Evolutionary conservation across 1,140 invertebrate species (phyloP).

Genomic region (Ceratosolen fusciceps): DNA sequence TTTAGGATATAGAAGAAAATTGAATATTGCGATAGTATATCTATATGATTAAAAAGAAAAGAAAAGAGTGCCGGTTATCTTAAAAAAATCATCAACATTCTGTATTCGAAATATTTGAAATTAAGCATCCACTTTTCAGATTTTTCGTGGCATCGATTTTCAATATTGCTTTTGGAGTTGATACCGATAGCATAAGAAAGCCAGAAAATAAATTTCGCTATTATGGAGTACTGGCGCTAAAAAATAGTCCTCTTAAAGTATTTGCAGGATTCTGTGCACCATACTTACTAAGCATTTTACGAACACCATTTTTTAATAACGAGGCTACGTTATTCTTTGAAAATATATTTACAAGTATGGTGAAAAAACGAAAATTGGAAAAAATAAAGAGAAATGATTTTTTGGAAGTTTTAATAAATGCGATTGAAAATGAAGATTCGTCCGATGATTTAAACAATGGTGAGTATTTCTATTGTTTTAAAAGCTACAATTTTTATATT

Average conservation of each 20-base stretch:
- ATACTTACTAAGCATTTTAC: background rate
- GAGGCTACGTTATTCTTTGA: constrained; percentile 57
- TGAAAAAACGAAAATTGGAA: constrained; percentile 55
- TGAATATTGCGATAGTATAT: no score
- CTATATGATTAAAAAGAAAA: no score
- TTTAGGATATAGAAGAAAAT: no score
- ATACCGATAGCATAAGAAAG: constrained; percentile 65
- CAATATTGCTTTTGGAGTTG: constrained; percentile 71
- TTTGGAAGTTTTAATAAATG: constrained; percentile 57
- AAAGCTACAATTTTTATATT: no score
- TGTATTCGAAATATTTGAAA: no score
- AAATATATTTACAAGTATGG: constrained; percentile 51
- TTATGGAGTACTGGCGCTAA: constrained; percentile 44
- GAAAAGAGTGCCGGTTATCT: no score
- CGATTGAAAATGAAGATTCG: constrained; percentile 58
- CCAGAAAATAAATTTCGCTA: constrained; percentile 48
- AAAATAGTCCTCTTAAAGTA: background rate
- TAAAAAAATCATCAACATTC: no score
- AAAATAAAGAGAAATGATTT: constrained; percentile 60
- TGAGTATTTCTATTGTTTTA: no score
- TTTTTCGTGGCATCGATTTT: constrained; percentile 75
- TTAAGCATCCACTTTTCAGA: no score
- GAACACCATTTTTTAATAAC: background rate
- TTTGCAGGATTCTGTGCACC: background rate
- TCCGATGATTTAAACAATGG: no score